Evolutionary conservation across 2,888 invertebrate genomes (phyloP).

Genomic region (Prosopocoilus inquinatus): DNA sequence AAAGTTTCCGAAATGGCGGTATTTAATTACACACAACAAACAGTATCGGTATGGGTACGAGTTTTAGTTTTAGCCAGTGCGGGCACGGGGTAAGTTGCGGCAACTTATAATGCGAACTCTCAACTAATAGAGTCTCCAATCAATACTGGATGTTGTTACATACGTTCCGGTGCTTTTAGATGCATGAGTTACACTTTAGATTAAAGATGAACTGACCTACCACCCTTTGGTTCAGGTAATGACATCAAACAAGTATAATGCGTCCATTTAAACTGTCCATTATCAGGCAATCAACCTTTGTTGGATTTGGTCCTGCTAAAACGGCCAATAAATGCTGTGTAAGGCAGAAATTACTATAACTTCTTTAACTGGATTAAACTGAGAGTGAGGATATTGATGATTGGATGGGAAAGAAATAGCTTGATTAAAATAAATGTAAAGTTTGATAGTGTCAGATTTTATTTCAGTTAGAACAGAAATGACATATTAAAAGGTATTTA

Average conservation of each 20-base stretch:
- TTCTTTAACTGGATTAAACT: too few species aligned
- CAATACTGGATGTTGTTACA: slow-evolving; percentile 19
- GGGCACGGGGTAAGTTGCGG: slow-evolving; percentile 24
- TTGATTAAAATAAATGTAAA: too few species aligned
- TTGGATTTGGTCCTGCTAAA: not conserved
- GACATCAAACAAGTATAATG: slow-evolving; percentile 16
- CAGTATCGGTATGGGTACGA: too few species aligned
- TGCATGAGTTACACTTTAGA: slow-evolving; percentile 22
- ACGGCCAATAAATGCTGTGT: too few species aligned
- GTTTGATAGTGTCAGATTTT: too few species aligned
- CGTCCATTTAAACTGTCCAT: slow-evolving; percentile 4
- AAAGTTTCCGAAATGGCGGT: too few species aligned
- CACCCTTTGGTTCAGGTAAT: slow-evolving; percentile 6
- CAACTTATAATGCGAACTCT: slow-evolving; percentile 25
- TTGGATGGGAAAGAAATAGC: too few species aligned
- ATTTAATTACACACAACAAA: too few species aligned
- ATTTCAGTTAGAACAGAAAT: too few species aligned
- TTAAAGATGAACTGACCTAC: slow-evolving; percentile 22
- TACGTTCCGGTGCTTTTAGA: slow-evolving; percentile 15
- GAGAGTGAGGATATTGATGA: too few species aligned
- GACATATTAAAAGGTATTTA: too few species aligned
- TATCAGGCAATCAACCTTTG: not conserved
- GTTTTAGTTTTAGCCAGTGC: slow-evolving; percentile 1
- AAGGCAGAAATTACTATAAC: too few species aligned
- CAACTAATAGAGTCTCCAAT: slow-evolving; percentile 26